A percentile compares a stretch with the other conserved stretches of the same genome.
Evolutionary conservation across 2,113 vertebrate genomes (phyloP).

Genomic region (Connochaetes taurinus): DNA sequence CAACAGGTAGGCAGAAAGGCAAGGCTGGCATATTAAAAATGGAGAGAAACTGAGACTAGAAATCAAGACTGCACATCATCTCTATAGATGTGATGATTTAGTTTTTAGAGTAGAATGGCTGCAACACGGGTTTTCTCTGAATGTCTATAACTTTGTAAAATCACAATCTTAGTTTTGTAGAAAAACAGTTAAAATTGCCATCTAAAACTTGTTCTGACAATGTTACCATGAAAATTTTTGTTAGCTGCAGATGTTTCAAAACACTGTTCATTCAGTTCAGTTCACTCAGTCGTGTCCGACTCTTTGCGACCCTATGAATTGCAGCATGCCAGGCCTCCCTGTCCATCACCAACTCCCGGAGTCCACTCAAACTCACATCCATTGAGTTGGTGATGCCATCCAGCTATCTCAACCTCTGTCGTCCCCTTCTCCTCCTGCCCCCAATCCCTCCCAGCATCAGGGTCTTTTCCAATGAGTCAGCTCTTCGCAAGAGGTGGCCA

Average conservation of each 20-base stretch:
- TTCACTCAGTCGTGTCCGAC: too few species aligned
- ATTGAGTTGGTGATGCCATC: too few species aligned
- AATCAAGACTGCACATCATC: neutral
- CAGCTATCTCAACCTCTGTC: too few species aligned
- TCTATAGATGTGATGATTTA: neutral
- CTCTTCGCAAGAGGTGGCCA: too few species aligned
- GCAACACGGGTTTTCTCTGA: neutral
- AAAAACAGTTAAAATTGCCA: neutral
- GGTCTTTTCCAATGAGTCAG: too few species aligned
- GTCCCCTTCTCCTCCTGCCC: too few species aligned
- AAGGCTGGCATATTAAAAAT: neutral
- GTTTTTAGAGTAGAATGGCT: neutral
- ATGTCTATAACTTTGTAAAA: neutral
- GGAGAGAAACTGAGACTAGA: neutral
- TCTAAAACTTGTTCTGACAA: neutral
- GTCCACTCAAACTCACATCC: too few species aligned
- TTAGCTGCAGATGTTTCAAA: conserved; percentile 11
- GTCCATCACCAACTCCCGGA: too few species aligned
- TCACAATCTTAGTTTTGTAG: neutral
- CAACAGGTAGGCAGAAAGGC: neutral
- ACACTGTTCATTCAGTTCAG: neutral
- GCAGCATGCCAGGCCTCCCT: too few species aligned
- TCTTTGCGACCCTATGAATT: too few species aligned
- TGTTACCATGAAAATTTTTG: neutral
- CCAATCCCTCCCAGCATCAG: too few species aligned